Conservation (phyloP, 1,140 invertebrate species). For the Saxidomus purpurata region DNA sequence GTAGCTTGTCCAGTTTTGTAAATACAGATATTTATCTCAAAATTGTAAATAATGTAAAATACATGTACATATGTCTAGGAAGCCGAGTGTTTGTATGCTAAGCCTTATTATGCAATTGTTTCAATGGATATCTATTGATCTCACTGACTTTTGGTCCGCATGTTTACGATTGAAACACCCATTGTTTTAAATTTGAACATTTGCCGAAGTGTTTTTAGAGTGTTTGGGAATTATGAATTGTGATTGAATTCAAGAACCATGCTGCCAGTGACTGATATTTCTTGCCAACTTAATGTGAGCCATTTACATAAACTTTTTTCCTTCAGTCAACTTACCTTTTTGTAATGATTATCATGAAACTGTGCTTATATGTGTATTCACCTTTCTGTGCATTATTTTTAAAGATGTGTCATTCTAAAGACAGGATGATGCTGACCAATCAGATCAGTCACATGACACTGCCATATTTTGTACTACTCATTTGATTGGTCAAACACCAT, state of each 20-base stretch:
- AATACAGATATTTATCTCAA: slow-evolving; percentile 43
- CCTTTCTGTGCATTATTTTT: slow-evolving; percentile 1
- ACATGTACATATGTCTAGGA: slow-evolving; percentile 47
- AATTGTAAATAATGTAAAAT: slow-evolving; percentile 50
- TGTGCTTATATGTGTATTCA: slow-evolving; percentile 20
- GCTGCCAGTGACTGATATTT: slow-evolving; percentile 28
- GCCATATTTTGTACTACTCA: slow-evolving; percentile 23
- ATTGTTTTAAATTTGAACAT: neutral
- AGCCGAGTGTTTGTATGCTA: neutral
- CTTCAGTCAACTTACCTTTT: neutral
- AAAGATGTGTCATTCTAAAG: neutral
- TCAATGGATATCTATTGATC: neutral
- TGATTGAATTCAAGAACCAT: neutral
- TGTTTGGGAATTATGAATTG: neutral
- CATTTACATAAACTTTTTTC: neutral
- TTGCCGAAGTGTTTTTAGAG: neutral
- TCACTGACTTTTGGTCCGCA: neutral
- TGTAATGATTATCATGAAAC: neutral
- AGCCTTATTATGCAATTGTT: slow-evolving; percentile 41
- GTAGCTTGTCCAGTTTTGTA: neutral
- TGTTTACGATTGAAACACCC: neutral
- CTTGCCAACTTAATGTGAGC: slow-evolving; percentile 23
- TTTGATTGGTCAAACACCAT: slow-evolving; percentile 45
- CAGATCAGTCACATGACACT: slow-evolving; percentile 40
- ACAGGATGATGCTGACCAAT: slow-evolving; percentile 14